These are phyloP conservation scores for Aphelocoma coerulescens DNA, from an alignment of 2,113 vertebrate species.

Conservation along the genomic window DNA sequence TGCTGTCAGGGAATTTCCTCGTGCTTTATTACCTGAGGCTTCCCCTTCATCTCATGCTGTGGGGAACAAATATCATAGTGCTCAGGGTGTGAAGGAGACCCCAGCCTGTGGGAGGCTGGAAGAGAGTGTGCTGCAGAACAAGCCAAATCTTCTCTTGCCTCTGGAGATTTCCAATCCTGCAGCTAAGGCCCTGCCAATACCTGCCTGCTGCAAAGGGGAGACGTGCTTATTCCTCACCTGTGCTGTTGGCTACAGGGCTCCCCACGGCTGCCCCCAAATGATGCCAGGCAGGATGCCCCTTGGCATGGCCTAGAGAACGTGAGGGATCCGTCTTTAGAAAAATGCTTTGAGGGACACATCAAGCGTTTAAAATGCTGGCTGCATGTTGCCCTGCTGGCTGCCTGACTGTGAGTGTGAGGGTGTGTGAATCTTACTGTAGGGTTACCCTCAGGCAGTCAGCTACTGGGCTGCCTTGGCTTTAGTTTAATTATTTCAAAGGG, in stretches of 20 bases:
- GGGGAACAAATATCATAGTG: accelerated
- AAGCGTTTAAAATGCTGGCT: background rate
- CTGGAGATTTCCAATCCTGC: background rate
- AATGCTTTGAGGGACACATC: background rate
- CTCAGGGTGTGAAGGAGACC: accelerated
- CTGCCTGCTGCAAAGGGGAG: background rate
- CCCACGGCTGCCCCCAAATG: accelerated
- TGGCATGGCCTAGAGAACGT: accelerated
- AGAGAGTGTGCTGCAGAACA: background rate
- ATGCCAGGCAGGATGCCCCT: background rate
- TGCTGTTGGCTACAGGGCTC: background rate
- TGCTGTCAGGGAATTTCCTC: background rate
- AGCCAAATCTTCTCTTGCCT: background rate
- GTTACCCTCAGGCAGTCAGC: background rate
- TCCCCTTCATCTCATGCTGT: background rate
- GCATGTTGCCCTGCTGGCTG: background rate
- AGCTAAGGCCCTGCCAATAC: background rate
- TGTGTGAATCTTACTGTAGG: background rate
- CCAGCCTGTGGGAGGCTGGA: background rate
- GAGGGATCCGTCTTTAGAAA: background rate
- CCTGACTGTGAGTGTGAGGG: accelerated
- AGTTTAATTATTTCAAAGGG: background rate
- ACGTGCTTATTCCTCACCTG: background rate
- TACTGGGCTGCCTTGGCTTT: background rate
- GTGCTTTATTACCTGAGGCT: accelerated